Conservation (phyloP, 2,113 vertebrate species). For the Phainopepla nitens region DNA sequence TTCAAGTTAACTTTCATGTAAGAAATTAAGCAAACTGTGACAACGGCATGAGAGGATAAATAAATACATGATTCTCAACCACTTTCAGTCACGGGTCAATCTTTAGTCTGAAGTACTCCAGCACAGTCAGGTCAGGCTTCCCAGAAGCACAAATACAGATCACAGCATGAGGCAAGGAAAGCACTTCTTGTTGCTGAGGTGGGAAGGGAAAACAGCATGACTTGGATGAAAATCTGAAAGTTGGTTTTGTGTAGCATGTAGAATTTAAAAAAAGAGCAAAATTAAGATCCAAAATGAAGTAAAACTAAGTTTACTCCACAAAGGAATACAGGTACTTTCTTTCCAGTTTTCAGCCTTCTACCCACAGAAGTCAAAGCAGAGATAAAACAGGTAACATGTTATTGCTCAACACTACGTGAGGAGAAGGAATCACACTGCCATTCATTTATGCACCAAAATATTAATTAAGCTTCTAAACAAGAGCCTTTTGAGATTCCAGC, state of each 20-base stretch:
- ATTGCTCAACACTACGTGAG: not conserved
- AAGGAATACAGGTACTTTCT: not conserved
- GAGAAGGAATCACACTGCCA: not conserved
- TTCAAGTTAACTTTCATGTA: not conserved
- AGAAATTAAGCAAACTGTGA: not conserved
- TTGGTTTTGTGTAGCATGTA: fast-evolving
- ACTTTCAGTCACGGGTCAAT: not conserved
- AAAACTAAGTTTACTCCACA: not conserved
- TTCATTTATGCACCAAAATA: not conserved
- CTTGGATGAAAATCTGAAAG: not conserved
- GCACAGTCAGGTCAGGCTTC: not conserved
- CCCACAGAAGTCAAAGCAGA: not conserved
- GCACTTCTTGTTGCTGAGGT: not conserved
- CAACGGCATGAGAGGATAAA: not conserved
- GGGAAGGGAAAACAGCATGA: not conserved
- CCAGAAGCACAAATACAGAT: not conserved
- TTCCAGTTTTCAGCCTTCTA: not conserved
- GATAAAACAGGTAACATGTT: fast-evolving
- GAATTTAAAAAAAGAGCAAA: not conserved
- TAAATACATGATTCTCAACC: not conserved
- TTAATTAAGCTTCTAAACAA: not conserved
- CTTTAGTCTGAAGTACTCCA: not conserved
- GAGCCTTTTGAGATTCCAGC: not conserved
- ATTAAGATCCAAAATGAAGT: not conserved
- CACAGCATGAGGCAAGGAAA: not conserved